Evolutionary conservation across 1,140 invertebrate genomes (phyloP).

Genomic region (Saxidomus purpurata): DNA sequence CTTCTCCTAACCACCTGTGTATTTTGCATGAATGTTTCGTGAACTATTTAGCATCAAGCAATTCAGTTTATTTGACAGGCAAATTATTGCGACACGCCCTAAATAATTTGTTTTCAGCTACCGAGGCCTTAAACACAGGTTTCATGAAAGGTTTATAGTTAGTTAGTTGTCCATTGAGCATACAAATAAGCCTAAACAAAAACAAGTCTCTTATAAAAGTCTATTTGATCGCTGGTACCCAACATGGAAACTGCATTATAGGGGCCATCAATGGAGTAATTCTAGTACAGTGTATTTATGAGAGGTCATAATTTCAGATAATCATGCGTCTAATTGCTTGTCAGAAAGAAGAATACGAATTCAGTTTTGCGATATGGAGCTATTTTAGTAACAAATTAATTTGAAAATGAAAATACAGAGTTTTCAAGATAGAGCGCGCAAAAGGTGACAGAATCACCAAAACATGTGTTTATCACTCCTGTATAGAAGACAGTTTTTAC

Average conservation of each 20-base stretch:
- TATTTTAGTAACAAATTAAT: too few species aligned
- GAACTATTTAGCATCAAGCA: constrained; percentile 54
- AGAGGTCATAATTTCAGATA: constrained; percentile 57
- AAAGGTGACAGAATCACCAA: too few species aligned
- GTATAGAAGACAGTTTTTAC: too few species aligned
- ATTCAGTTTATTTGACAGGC: constrained; percentile 62
- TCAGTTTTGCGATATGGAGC: too few species aligned
- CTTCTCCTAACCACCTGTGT: constrained; percentile 40
- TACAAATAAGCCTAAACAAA: constrained; percentile 60
- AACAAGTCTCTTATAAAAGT: not conserved
- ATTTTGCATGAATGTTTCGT: not conserved
- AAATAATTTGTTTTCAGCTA: constrained; percentile 61
- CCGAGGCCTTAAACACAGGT: constrained; percentile 51
- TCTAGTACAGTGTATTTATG: not conserved
- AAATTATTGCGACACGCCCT: constrained; percentile 65
- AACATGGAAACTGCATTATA: constrained; percentile 53
- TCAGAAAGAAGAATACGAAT: constrained; percentile 24
- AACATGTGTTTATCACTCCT: too few species aligned
- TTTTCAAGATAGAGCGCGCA: too few species aligned
- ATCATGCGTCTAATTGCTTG: constrained; percentile 51
- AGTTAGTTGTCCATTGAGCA: constrained; percentile 36
- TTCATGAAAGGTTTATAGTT: constrained; percentile 58
- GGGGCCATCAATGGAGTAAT: not conserved
- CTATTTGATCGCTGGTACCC: not conserved
- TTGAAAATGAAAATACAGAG: too few species aligned